Evolutionary conservation across 2,113 vertebrate genomes (phyloP).

Genomic region (Oreotrochilus melanogaster): DNA sequence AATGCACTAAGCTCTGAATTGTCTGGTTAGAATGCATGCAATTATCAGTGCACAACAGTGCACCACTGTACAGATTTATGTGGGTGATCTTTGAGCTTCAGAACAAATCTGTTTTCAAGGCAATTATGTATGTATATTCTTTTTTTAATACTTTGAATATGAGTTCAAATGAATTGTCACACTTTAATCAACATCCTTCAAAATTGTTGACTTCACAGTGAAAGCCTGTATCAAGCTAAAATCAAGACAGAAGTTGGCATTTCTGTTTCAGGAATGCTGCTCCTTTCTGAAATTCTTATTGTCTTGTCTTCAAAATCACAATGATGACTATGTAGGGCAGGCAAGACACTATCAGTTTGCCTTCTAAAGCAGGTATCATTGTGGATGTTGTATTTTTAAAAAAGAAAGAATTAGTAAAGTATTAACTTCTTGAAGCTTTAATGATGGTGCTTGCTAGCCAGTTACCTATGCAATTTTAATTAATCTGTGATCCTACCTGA

Average conservation of each 20-base stretch:
- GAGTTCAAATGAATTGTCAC: not conserved
- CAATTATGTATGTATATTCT: not conserved
- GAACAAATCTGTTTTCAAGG: not conserved
- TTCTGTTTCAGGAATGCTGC: not conserved
- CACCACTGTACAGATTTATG: not conserved
- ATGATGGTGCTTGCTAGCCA: not conserved
- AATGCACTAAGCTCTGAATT: not conserved
- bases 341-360: not conserved
- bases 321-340: not conserved
- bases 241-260: not conserved
- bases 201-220: not conserved
- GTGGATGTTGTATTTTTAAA: not conserved
- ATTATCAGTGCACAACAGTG: not conserved
- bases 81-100: not conserved
- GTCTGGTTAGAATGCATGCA: slow-evolving; percentile 55
- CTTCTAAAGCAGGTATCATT: not conserved
- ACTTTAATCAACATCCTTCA: not conserved
- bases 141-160: not conserved
- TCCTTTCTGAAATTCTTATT: not conserved
- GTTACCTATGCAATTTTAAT: not conserved
- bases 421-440: not conserved
- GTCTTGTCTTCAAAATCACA: not conserved
- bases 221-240: not conserved
- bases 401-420: not conserved
- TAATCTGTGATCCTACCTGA: not conserved